A percentile compares a stretch with the other conserved stretches of the same genome.
These are phyloP conservation scores for Drosophila baimaii DNA, from an alignment of 1,140 invertebrate genomes.

Conservation along the genomic window DNA sequence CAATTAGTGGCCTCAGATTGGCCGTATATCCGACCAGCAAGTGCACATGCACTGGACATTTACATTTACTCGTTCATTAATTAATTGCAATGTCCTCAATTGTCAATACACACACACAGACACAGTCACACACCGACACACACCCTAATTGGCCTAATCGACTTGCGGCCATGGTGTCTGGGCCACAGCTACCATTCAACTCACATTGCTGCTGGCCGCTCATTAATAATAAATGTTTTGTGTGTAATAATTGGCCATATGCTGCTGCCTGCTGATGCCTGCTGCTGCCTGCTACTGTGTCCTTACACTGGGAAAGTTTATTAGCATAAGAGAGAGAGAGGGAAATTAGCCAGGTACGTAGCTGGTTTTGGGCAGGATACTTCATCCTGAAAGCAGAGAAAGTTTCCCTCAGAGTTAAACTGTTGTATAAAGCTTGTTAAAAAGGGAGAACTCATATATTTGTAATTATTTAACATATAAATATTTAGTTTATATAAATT, in stretches of 20 bases:
- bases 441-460: background rate
- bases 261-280: too few species aligned
- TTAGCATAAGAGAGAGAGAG: background rate
- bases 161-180: slow-evolving; percentile 48
- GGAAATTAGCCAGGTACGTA: too few species aligned
- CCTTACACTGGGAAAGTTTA: slow-evolving; percentile 1
- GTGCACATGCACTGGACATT: slow-evolving; percentile 42
- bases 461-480: background rate
- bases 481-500: background rate
- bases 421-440: background rate
- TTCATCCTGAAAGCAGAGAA: background rate
- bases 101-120: slow-evolving; percentile 55
- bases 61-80: slow-evolving; percentile 70
- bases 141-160: slow-evolving; percentile 73
- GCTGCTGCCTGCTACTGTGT: too few species aligned
- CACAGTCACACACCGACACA: background rate
- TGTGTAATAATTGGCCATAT: slow-evolving; percentile 60
- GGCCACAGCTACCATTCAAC: background rate
- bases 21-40: slow-evolving; percentile 15
- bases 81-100: slow-evolving; percentile 72
- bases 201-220: slow-evolving; percentile 15
- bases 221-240: slow-evolving; percentile 76
- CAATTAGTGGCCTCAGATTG: slow-evolving; percentile 58
- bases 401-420: background rate
- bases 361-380: too few species aligned